phyloP scores from a whole-genome alignment of 35 echinoderm and acorn worm species.

The Lytechinus variegatus region DNA sequence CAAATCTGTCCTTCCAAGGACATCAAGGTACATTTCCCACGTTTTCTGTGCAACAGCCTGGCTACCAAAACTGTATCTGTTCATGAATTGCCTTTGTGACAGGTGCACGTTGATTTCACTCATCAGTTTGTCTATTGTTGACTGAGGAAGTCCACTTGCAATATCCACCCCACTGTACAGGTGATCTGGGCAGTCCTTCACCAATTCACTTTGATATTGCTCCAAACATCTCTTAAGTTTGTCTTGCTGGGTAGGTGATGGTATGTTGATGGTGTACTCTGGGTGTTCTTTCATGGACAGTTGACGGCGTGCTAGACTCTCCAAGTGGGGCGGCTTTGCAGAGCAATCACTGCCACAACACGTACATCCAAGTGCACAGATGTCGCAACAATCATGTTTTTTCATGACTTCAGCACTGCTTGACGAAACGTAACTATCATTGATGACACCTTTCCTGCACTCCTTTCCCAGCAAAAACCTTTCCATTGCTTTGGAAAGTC shows the following conservation, averaged over 20 bases:
- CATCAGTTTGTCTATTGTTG: background rate
- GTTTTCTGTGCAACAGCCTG: background rate
- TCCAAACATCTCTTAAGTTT: background rate
- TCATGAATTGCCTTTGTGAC: background rate
- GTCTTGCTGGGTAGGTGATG: background rate
- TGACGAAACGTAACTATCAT: background rate
- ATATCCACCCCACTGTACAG: conserved; percentile 3
- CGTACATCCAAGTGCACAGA: background rate
- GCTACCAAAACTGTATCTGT: background rate
- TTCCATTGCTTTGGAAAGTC: background rate
- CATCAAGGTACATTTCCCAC: background rate
- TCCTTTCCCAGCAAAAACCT: background rate
- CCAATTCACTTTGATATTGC: background rate
- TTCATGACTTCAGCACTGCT: background rate
- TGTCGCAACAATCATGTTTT: background rate
- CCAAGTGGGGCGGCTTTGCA: background rate
- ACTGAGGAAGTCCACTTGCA: conserved; percentile 2
- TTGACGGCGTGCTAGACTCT: background rate
- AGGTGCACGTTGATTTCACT: background rate
- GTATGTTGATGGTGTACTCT: background rate
- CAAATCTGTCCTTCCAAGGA: background rate
- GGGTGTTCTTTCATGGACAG: background rate
- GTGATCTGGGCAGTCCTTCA: background rate
- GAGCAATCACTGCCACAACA: background rate
- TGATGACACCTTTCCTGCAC: conserved; percentile 24